Base-by-base conservation (phyloP, 2,113 vertebrate species). In the Anoura caudifer region DNA sequence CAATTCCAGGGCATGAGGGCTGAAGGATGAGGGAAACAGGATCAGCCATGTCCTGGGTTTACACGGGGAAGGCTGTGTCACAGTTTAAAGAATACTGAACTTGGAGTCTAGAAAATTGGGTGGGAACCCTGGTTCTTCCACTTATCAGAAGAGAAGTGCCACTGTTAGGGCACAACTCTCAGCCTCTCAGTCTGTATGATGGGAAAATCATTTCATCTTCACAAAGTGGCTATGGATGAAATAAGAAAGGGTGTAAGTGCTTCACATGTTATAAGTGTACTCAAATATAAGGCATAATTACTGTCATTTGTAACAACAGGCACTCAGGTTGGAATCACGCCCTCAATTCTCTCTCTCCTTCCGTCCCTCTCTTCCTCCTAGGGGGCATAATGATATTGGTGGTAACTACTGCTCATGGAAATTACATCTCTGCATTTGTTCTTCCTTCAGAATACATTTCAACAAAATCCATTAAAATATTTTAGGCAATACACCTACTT, bases 371-470 rank as follows among this genome's bases (percentile, higher is more conserved):
- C 4, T 36, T 24, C 54, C 72, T 94, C 59, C 76, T 38, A 52
- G 88, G 56, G 38, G 85, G 61, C 73, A 24, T 54, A 80, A 83
- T 92, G 45, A 80, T 88, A 86, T 89, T 77, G 24, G 1, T 65
- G 77, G 83, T 87, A 96, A 96, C 73, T 43, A 75, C 75, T 75
- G 79, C 36, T 95, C 72, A 7, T 43, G 83, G 93, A 96, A 96
- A 96, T 91, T 86, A 92, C 31, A 87, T 41, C 43, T 90, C 67
- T 90, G 84, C 20, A 36, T 91, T 94, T 94, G 56, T 65, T 80
- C 82, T 88, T 95, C 82, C 86, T 87, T 93, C 47, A 81, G 65
- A 84, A 91, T 43, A 70, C 91, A 97, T 73, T 96, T 95, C 70
- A 80, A 47, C 17, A 4, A 91, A 95, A 63, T 56, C 84, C 54